Conservation (phyloP, 2,797 vertebrate genomes). For the Malurus leucopterus region DNA sequence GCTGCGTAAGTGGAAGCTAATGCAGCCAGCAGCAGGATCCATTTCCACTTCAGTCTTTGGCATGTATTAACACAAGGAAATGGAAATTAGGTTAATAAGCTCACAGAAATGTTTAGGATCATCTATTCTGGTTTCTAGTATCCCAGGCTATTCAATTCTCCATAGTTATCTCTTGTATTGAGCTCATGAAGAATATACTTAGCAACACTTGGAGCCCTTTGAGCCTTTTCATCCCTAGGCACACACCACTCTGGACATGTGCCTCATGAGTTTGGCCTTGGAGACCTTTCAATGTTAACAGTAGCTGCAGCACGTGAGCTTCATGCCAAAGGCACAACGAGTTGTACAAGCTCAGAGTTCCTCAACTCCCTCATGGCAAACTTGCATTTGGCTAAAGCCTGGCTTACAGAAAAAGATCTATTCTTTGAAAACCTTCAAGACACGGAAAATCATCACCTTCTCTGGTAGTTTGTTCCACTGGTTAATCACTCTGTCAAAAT, state of each 20-base stretch:
- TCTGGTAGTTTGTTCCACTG: background rate
- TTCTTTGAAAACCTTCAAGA: background rate
- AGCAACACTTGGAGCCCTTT: background rate
- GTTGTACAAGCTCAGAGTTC: background rate
- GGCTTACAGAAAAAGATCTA: background rate
- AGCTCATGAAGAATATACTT: background rate
- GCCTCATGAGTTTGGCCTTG: background rate
- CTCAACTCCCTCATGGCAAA: background rate
- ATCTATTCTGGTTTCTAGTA: background rate
- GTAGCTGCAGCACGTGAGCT: background rate
- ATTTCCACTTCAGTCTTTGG: background rate
- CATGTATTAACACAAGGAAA: background rate
- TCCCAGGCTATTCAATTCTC: background rate
- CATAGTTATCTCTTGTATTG: background rate
- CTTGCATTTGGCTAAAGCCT: background rate
- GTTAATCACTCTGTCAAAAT: constrained; percentile 11
- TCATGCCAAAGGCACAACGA: background rate
- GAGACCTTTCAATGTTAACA: background rate
- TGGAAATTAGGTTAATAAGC: background rate
- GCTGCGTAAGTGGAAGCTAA: background rate
- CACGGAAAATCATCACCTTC: constrained; percentile 1
- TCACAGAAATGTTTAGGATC: background rate
- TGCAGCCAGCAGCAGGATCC: background rate
- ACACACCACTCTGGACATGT: background rate
- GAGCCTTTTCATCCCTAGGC: background rate